Evolutionary conservation across 23 tunicate genomes (phyloP).

Genomic region (Trididemnum nubilum): DNA sequence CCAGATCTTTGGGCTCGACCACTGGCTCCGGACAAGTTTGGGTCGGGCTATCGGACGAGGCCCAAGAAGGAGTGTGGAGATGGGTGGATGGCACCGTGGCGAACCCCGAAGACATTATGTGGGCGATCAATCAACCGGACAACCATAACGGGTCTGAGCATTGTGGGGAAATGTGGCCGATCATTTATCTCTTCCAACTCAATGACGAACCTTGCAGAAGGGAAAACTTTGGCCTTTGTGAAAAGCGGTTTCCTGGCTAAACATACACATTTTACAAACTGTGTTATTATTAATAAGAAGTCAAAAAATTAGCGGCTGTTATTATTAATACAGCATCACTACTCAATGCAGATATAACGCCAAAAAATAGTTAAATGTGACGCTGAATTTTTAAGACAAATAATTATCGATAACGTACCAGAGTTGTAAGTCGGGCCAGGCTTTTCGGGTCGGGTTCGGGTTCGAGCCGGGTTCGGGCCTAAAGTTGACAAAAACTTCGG

Average conservation of each 20-base stretch:
- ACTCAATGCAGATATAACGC: no score
- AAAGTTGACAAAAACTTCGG: no score
- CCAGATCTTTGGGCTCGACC: background rate
- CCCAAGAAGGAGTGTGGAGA: background rate
- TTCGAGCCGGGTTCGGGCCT: no score
- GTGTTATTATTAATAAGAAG: no score
- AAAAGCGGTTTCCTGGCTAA: background rate
- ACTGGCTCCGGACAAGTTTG: background rate
- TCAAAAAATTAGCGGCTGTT: no score
- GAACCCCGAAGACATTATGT: background rate
- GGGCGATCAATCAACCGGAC: conserved; percentile 10
- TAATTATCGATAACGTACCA: no score
- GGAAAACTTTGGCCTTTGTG: background rate
- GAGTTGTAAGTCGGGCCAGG: no score
- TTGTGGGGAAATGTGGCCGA: conserved; percentile 14
- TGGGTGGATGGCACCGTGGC: conserved; percentile 13
- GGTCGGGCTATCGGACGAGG: background rate
- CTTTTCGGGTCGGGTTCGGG: no score
- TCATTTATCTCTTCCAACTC: background rate
- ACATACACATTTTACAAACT: no score
- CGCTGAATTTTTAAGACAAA: no score
- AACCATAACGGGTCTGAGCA: background rate
- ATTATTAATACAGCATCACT: no score
- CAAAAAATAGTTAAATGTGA: no score
- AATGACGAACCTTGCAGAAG: conserved; percentile 11